Percentiles rank a stretch among this genome's conserved stretches.
Conservation (phyloP, 2,113 vertebrate species). For the Hippocampus comes region DNA sequence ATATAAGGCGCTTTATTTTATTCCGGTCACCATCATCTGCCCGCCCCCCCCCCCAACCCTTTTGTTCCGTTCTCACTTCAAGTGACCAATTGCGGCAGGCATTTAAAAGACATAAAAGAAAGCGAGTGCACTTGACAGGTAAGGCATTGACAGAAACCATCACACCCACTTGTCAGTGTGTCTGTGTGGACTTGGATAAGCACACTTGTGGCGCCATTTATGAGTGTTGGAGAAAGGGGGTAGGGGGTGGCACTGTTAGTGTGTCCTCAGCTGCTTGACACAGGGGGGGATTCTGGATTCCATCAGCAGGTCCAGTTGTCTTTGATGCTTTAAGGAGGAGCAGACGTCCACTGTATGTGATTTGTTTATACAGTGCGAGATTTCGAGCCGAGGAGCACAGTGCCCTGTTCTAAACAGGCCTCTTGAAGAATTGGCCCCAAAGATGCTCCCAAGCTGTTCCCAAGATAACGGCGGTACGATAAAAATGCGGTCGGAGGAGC, state of each 20-base stretch:
- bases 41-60: not conserved
- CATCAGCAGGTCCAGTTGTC: slow-evolving; percentile 20
- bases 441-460: not conserved
- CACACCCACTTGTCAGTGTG: slow-evolving; percentile 10
- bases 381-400: not conserved
- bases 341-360: not conserved
- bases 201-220: not conserved
- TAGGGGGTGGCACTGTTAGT: not conserved
- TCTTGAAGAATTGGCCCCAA: not conserved
- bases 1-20: not conserved
- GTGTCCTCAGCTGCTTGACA: slow-evolving; percentile 20
- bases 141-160: slow-evolving; percentile 16
- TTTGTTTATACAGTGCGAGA: not conserved
- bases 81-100: slow-evolving; percentile 10
- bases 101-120: slow-evolving; percentile 13
- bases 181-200: slow-evolving; percentile 1
- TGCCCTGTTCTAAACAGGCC: not conserved
- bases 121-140: slow-evolving; percentile 7
- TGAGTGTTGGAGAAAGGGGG: not conserved
- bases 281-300: slow-evolving; percentile 29
- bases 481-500: not conserved
- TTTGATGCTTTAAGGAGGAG: slow-evolving; percentile 26
- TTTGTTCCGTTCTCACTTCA: not conserved
- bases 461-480: not conserved
- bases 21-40: not conserved